Evolutionary conservation across 2,113 vertebrate genomes (phyloP).

Genomic region (Rhinolophus sinicus): DNA sequence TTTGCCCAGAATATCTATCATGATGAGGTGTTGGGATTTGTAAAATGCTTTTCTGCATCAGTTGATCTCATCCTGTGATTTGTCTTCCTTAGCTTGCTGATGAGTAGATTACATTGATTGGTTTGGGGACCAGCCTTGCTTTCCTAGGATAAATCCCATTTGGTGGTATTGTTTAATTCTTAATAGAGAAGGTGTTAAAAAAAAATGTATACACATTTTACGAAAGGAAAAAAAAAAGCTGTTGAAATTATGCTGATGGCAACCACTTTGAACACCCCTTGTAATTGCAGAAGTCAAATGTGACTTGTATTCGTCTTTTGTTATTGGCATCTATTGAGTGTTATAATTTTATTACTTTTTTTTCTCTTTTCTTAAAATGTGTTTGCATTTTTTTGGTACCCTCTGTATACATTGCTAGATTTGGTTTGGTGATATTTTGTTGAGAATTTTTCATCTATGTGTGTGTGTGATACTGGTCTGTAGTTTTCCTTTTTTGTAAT

Average conservation of each 20-base stretch:
- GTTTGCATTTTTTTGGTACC: no score
- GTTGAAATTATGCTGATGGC: no score
- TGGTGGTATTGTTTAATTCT: background rate
- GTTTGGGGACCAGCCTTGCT: background rate
- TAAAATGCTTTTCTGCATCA: background rate
- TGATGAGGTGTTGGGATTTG: background rate
- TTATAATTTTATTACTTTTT: no score
- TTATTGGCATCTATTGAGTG: no score
- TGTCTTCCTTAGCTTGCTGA: background rate
- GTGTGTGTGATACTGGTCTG: background rate
- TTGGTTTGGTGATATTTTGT: background rate
- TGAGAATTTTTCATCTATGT: background rate
- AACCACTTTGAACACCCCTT: no score
- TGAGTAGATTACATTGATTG: background rate
- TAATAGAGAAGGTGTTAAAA: background rate
- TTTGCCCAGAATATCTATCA: background rate
- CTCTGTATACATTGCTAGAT: background rate
- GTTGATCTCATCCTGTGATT: background rate
- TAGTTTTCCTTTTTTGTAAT: background rate
- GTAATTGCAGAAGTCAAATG: no score
- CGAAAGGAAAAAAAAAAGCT: no score
- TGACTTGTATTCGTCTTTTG: no score
- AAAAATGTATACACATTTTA: no score
- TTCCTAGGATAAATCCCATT: background rate
- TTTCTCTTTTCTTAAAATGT: no score